A percentile compares a stretch with the other conserved stretches of the same genome.
These are phyloP conservation scores for Upupa epops DNA, from an alignment of 2,113 vertebrate species.

Conservation along the genomic window DNA sequence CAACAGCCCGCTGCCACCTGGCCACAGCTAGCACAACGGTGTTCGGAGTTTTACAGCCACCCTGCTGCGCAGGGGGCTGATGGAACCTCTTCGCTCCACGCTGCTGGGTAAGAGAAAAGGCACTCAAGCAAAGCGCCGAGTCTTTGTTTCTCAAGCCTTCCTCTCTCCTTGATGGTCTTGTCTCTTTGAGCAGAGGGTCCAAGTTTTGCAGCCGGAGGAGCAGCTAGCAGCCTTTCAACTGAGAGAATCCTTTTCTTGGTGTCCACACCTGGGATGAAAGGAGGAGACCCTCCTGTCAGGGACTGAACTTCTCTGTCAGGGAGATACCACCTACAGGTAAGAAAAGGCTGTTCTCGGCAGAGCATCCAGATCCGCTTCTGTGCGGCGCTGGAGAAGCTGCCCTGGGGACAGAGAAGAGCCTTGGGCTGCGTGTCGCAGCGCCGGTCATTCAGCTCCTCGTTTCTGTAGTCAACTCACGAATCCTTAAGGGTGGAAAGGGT, in stretches of 20 bases:
- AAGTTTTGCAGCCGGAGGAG: not conserved
- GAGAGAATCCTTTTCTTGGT: conserved; percentile 3
- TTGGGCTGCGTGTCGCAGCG: not conserved
- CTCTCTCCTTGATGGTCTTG: not conserved
- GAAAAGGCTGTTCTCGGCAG: not conserved
- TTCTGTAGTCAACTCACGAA: not conserved
- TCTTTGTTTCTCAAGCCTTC: not conserved
- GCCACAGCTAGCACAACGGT: not conserved
- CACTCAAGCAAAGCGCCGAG: fast-evolving
- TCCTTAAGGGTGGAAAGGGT: too few relatives aligned
- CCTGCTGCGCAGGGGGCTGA: not conserved
- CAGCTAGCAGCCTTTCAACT: not conserved
- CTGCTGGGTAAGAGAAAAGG: not conserved
- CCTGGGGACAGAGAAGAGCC: not conserved
- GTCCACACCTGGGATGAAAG: conserved; percentile 12
- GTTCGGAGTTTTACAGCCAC: not conserved
- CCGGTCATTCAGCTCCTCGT: not conserved
- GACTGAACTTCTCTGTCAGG: not conserved
- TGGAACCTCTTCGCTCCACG: not conserved
- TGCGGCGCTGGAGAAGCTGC: not conserved
- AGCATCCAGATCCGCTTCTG: not conserved
- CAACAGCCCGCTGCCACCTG: not conserved
- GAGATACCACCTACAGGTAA: conserved; percentile 33
- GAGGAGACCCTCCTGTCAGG: not conserved
- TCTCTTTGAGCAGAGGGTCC: not conserved